Base-by-base conservation (phyloP, 2,888 invertebrate genomes). In the Physocephala rufipes region DNA sequence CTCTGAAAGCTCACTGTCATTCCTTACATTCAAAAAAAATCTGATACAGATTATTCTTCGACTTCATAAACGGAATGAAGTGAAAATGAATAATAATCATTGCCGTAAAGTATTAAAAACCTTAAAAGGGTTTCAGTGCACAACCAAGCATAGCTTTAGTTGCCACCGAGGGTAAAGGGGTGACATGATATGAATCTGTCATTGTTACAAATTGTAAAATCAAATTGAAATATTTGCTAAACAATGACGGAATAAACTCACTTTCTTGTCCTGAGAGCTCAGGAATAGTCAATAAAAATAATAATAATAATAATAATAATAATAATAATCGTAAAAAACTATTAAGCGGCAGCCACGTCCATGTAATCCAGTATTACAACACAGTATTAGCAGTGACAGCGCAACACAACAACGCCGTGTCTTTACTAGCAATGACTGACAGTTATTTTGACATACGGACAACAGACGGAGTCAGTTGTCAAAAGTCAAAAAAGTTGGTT, bases 191-290 rank as follows among this genome's bases (percentile, higher is more conserved):
- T 67, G 47, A 21, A 16, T 15, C 24, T 28, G 51, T 28, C 15
- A 28, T 26, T 61, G 28, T 67, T 47, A 24, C 47, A 26, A 16
- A 15, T 9, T 21, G 51, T 19, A 30, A 62, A 51, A 51, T 1
- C 59, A 49, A 61, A 21, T 45, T 67, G 66, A 63, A 24, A 63
- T 53, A 53, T 53, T 36, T 36, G 66, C 28, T 36, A 66, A 28
- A 47, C 59, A n/a, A n/a, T n/a, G n/a, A n/a, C n/a, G n/a, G n/a
- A n/a, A n/a, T n/a, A n/a, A n/a, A n/a, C n/a, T n/a, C n/a, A n/a
- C n/a, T n/a, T n/a, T n/a, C n/a, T n/a, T n/a, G n/a, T n/a, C n/a
- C n/a, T n/a, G n/a, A n/a, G n/a, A n/a, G n/a, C n/a, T n/a, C n/a
- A 55, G 2, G 5, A 63, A 47, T 15, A 63, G 15, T 12, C 21